Base-by-base conservation (phyloP, 2,113 vertebrate genomes). In the Ailurus styani region DNA sequence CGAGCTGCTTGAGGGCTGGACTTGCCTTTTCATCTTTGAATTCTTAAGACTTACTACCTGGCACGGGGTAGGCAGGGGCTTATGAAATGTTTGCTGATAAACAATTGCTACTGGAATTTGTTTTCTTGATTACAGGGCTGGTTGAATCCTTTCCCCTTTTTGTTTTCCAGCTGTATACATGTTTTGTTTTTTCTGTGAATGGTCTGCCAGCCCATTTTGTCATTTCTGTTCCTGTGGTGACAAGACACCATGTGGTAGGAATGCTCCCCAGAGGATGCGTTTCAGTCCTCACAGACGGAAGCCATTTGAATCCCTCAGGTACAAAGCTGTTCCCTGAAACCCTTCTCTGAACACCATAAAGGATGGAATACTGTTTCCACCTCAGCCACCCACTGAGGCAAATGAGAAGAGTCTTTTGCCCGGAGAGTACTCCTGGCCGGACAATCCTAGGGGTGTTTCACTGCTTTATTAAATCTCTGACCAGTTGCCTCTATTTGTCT, bases 81-180 rank as follows among this genome's bases (percentile, higher is more conserved):
- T 93, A 81, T 88, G 64, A 82, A 91, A 91, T 73, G 5, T 27
- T 79, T 72, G 34, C n/a, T 81, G 70, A 45, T 29, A 90, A 93
- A 29, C 18, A 23, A 54, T 21, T 68, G 27, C 62, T 70, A 10
- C 42, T 77, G 62, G 29, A 57, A 55, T 23, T 85, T 91, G 31
- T 72, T 68, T 88, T 91, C 68, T 84, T 92, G 27, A 77, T 86
- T 77, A 89, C 10, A 40, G 23, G n/a, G 87, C 25, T 54, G 23
- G 27, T 89, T 91, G 50, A 82, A 42, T 89, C 8, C 23, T 82
- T 88, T 89, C 57, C 10, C n/a, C 7, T 82, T 14, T 70, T 73
- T 86, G 57, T 87, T n/a, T 89, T 75, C 31, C n/a, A 77, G 13
- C 2, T 66, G 6, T 73, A 7, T 54, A 29, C 13, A 20, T 31